Conservation (phyloP, 2,888 invertebrate species). For the Slavum lentiscoides region DNA sequence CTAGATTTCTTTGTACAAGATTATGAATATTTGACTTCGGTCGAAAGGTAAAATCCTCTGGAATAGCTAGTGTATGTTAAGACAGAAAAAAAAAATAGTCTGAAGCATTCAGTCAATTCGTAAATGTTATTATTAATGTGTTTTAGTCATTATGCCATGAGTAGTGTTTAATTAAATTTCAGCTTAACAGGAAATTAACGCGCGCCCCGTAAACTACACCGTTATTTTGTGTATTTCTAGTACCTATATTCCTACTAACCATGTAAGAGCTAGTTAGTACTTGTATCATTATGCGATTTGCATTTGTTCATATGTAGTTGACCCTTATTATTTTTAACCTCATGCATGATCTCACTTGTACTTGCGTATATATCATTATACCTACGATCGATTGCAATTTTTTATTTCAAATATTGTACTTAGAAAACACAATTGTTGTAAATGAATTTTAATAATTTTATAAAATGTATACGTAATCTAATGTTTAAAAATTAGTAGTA, state of each 20-base stretch:
- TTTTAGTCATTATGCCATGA: no score
- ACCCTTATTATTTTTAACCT: conserved; percentile 12
- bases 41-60: conserved; percentile 65
- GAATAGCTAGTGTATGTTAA: background rate
- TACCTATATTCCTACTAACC: background rate
- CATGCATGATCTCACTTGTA: background rate
- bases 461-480: background rate
- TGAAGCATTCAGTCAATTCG: background rate
- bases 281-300: background rate
- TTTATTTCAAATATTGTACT: background rate
- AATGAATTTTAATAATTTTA: background rate
- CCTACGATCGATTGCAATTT: background rate
- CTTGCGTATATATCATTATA: background rate
- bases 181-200: background rate
- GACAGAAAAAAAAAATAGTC: no score
- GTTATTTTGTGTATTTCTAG: no score
- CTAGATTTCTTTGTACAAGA: conserved; percentile 69
- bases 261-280: background rate
- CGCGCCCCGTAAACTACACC: background rate
- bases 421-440: no score
- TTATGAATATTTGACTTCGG: conserved; percentile 69
- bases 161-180: background rate
- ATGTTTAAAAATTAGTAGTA: background rate
- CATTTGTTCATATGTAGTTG: background rate
- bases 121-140: no score